Evolutionary conservation across 2,797 vertebrate species (phyloP).

Genomic region (Anisognathus igniventris): DNA sequence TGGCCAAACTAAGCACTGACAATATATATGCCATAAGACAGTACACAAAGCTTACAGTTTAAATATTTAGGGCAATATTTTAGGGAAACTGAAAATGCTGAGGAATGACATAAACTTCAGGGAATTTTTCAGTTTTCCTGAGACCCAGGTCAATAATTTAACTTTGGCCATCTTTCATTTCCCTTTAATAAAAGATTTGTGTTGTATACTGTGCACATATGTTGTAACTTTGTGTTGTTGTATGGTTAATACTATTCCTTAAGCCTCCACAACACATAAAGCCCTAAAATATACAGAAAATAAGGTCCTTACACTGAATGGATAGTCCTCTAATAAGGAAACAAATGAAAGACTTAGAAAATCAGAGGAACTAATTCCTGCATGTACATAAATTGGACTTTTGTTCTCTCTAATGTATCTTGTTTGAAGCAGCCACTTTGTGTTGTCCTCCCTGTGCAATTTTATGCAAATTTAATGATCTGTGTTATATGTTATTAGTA

Average conservation of each 20-base stretch:
- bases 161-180: background rate
- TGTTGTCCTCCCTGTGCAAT: background rate
- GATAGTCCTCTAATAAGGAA: background rate
- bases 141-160: background rate
- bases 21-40: background rate
- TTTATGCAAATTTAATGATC: background rate
- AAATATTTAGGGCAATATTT: background rate
- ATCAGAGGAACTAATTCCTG: background rate
- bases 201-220: background rate
- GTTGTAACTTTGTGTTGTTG: background rate
- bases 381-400: background rate
- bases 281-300: background rate
- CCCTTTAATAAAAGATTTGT: background rate
- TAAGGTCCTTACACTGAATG: background rate
- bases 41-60: background rate
- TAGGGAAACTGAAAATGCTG: background rate
- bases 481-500: background rate
- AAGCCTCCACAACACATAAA: background rate
- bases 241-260: background rate
- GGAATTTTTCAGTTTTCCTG: background rate
- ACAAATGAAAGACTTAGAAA: background rate
- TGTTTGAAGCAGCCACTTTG: background rate
- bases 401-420: background rate
- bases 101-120: background rate
- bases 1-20: background rate